Base-by-base conservation (phyloP, 2,113 vertebrate genomes). In the Motacilla alba region DNA sequence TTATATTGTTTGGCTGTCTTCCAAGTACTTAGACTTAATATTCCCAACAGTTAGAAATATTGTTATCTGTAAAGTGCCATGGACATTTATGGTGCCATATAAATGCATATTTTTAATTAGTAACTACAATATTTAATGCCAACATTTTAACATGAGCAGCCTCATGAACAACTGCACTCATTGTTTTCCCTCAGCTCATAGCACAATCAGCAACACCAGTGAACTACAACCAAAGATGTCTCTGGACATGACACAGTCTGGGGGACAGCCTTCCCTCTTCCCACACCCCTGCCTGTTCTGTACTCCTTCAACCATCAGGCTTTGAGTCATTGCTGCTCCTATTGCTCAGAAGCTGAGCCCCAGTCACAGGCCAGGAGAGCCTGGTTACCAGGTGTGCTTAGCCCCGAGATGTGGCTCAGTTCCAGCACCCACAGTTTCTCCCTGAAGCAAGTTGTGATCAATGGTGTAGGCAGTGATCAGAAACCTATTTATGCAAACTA, bases 71-170 rank as follows among this genome's bases (percentile, higher is more conserved):
- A 70, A 96, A 94, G 52, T 67, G 26, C 49, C 56, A 62, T 56
- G 60, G 62, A 81, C 59, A 37, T 94, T 94, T 94, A 95, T 78
- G 64, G 64, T 56, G 41, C 76, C 78, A 60, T 79, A 96, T 80
- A 90, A 96, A 83, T 78, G 56, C 22, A 49, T 83, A 81, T 70
- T 78, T 92, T 83, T 86, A 93, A 93, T 95, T 86, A 91, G 94
- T 93, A 94, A 93, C 94, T 83, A 43, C 68, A 39, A 24, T 73
- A 68, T 37, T 85, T 63, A 55, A 19, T 41, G 47, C 56, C 44
- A n/a, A n/a, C 52, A 75, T 74, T 95, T 94, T 83, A 95, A 96
- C 50, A 59, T 19, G 37, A 87, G 19, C 6, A 10, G 28, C 47
- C 28, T 84, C 26, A 31, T 39, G 43, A 87, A 31, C 27, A 46